phyloP scores from a whole-genome alignment of 2,888 invertebrate species.

The Tinea pellionella region DNA sequence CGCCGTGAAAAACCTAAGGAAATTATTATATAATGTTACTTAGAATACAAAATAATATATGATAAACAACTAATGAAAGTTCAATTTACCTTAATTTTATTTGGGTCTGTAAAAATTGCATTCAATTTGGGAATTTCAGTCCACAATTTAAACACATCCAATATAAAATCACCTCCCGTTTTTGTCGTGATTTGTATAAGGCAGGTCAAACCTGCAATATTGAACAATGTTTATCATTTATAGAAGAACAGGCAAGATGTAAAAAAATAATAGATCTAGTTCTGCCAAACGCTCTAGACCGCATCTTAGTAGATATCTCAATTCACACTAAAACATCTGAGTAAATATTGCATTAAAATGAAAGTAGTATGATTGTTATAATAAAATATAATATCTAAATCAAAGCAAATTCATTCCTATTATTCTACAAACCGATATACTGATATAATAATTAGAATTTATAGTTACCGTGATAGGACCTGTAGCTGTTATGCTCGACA shows the following conservation, averaged over 20 bases:
- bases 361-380: too few relatives aligned
- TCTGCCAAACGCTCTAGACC: too few relatives aligned
- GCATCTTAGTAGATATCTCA: too few relatives aligned
- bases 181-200: constrained; percentile 93
- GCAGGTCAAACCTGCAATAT: constrained; percentile 79
- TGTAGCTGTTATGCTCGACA: constrained; percentile 92
- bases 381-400: too few relatives aligned
- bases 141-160: constrained; percentile 89
- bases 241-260: too few relatives aligned
- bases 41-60: not conserved
- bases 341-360: too few relatives aligned
- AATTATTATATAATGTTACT: constrained; percentile 10
- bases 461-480: constrained; percentile 84
- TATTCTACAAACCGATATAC: too few relatives aligned
- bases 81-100: constrained; percentile 82
- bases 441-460: too few relatives aligned
- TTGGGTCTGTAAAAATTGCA: constrained; percentile 89
- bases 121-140: constrained; percentile 86
- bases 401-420: too few relatives aligned
- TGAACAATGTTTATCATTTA: not conserved
- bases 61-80: not conserved
- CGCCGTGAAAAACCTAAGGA: constrained; percentile 89
- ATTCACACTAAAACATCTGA: too few relatives aligned
- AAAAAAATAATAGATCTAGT: too few relatives aligned
- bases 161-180: constrained; percentile 80